These are phyloP conservation scores for Tipula unca DNA, from an alignment of 2,888 invertebrate species.

Conservation along the genomic window DNA sequence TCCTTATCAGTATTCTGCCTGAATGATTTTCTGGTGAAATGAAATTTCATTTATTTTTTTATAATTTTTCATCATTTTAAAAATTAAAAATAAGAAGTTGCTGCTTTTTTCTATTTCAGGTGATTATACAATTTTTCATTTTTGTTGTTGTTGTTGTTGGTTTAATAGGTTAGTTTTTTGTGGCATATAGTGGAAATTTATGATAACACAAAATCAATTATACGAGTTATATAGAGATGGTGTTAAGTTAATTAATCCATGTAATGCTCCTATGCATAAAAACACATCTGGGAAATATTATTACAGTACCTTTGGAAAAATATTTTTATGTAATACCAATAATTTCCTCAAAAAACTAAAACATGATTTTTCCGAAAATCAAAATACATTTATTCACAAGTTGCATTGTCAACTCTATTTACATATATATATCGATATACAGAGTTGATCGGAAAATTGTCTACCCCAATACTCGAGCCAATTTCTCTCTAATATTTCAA, in stretches of 20 bases:
- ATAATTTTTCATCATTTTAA: background rate
- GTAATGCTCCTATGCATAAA: background rate
- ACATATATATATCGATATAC: background rate
- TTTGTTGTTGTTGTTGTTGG: background rate
- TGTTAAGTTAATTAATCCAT: background rate
- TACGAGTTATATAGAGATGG: background rate
- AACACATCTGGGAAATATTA: background rate
- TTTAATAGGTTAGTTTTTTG: background rate
- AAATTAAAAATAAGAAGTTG: background rate
- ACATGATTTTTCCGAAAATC: background rate
- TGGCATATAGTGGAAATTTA: background rate
- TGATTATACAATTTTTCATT: background rate
- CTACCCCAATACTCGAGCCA: background rate
- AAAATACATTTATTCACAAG: background rate
- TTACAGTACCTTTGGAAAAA: background rate
- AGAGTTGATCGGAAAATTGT: background rate
- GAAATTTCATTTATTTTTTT: background rate
- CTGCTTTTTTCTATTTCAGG: background rate
- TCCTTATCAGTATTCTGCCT: slow-evolving; percentile 16
- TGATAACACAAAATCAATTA: background rate
- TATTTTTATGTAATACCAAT: background rate
- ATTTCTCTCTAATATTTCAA: background rate
- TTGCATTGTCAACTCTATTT: background rate
- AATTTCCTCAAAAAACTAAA: background rate
- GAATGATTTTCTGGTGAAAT: slow-evolving; percentile 1